A percentile compares a stretch with the other conserved stretches of the same genome.
These are phyloP conservation scores for Pelecanoides urinatrix DNA, from an alignment of 2,113 vertebrate species.

Conservation along the genomic window DNA sequence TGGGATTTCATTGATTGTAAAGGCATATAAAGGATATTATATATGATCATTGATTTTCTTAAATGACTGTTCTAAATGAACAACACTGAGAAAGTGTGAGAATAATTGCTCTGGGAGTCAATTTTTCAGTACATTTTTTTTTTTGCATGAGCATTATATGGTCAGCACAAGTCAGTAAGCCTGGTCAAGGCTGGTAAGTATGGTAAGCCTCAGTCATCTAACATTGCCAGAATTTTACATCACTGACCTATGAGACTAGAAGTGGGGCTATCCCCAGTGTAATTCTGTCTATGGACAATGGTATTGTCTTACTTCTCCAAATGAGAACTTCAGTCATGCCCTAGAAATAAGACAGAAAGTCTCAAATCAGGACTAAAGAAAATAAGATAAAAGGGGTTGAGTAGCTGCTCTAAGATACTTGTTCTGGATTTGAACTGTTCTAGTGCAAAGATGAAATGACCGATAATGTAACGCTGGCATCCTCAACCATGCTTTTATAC, in stretches of 20 bases:
- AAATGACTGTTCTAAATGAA: background rate
- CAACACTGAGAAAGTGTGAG: background rate
- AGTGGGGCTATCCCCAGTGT: rapidly evolving
- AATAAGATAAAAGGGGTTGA: background rate
- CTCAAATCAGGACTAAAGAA: background rate
- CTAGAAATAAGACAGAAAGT: background rate
- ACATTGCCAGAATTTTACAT: background rate
- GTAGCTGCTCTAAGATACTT: background rate
- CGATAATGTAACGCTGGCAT: background rate
- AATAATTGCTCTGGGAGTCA: background rate
- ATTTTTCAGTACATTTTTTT: background rate
- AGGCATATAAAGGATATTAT: background rate
- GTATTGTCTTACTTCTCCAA: background rate
- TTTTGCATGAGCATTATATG: background rate
- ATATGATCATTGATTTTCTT: background rate
- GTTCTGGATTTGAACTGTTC: background rate
- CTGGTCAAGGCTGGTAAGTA: no score
- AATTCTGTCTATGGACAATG: rapidly evolving
- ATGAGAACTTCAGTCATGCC: background rate
- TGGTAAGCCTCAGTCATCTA: background rate
- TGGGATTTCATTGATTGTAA: background rate
- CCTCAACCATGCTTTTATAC: background rate
- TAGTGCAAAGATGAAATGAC: background rate
- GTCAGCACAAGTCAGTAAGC: background rate
- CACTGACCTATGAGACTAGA: background rate